phyloP scores from a whole-genome alignment of 2,888 invertebrate species.

The Poecilobothrus nobilitatus region DNA sequence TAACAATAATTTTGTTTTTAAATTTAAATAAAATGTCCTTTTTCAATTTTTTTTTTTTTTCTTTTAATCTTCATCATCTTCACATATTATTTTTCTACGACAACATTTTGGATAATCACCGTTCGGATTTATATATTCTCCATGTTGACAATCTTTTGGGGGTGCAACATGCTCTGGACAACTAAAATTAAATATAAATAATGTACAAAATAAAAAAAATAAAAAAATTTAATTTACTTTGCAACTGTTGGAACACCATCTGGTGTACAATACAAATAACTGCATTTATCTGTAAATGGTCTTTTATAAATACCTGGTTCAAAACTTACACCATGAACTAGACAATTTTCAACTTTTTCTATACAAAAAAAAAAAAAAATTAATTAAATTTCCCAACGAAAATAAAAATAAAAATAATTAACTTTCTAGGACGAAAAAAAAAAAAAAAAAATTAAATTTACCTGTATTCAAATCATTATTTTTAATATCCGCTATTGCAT shows the following conservation, averaged over 20 bases:
- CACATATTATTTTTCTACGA: background rate
- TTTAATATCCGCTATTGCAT: background rate
- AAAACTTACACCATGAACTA: background rate
- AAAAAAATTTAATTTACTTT: background rate
- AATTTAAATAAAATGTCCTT: too few species aligned
- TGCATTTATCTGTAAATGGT: background rate
- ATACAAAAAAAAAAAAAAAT: background rate
- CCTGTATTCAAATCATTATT: background rate
- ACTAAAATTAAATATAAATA: background rate
- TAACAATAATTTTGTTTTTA: too few species aligned
- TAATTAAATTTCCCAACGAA: background rate
- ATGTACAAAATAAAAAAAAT: background rate
- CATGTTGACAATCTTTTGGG: background rate
- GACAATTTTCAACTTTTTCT: background rate
- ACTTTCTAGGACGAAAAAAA: background rate
- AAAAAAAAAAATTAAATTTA: background rate
- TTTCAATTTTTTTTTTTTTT: too few species aligned
- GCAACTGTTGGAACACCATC: background rate
- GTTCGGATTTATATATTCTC: background rate
- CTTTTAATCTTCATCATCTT: background rate
- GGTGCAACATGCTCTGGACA: background rate
- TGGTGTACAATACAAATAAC: background rate
- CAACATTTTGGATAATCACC: background rate
- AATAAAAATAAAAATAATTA: too few species aligned
- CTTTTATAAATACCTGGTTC: background rate